A percentile compares a stretch with the other conserved stretches of the same genome.
These are phyloP conservation scores for Xestia xanthographa DNA, from an alignment of 2,888 invertebrate species.

Conservation along the genomic window DNA sequence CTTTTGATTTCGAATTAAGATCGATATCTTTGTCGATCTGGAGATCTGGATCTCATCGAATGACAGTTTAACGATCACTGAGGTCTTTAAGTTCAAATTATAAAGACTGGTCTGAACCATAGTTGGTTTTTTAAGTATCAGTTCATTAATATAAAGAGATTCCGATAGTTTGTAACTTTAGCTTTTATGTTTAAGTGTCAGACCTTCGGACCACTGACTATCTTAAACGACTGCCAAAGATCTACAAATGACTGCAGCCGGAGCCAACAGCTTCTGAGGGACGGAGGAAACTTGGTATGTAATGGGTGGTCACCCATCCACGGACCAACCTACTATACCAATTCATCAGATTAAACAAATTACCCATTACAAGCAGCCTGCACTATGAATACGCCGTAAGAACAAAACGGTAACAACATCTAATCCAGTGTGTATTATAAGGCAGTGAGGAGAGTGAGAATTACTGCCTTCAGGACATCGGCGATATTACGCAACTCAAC, in stretches of 20 bases:
- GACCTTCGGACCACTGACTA: too few species aligned
- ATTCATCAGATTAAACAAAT: conserved; percentile 16
- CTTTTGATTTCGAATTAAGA: conserved; percentile 39
- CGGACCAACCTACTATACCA: not conserved
- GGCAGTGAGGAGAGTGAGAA: conserved; percentile 83
- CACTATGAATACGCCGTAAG: conserved; percentile 75
- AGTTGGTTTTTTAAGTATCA: not conserved
- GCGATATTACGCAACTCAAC: conserved; percentile 76
- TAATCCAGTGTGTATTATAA: conserved; percentile 79
- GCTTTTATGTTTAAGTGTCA: not conserved
- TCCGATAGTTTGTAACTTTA: not conserved
- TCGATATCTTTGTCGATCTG: not conserved
- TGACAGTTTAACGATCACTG: not conserved
- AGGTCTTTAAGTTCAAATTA: not conserved
- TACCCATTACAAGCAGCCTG: conserved; percentile 6
- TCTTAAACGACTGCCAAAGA: too few species aligned
- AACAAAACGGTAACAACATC: conserved; percentile 76
- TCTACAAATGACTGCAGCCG: too few species aligned
- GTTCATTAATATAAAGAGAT: not conserved
- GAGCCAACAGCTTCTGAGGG: too few species aligned
- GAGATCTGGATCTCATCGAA: not conserved
- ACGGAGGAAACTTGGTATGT: too few species aligned
- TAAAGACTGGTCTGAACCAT: not conserved
- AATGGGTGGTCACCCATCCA: too few species aligned
- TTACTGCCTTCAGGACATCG: conserved; percentile 84